Percentiles rank a stretch among this genome's conserved stretches.
These are phyloP conservation scores for Cerastoderma edule DNA, from an alignment of 2,888 invertebrate species.

Conservation along the genomic window DNA sequence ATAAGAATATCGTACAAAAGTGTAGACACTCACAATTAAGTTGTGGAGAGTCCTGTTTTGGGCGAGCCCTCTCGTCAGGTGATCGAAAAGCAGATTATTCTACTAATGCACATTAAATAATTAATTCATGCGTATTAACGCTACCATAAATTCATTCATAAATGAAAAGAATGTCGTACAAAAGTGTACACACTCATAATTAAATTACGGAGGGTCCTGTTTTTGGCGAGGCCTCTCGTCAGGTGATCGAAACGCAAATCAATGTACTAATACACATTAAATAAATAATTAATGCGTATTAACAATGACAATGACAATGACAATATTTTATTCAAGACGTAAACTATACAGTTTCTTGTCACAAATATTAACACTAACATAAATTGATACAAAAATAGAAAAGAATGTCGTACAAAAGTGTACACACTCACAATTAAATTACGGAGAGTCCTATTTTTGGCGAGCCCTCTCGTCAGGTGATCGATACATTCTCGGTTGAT, in stretches of 20 bases:
- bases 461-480: constrained; percentile 63
- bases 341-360: no score
- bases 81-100: constrained; percentile 32
- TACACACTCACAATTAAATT: constrained; percentile 65
- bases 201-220: constrained; percentile 65
- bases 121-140: no score
- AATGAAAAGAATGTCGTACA: no score
- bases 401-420: no score
- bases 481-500: constrained; percentile 70
- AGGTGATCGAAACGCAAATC: constrained; percentile 49
- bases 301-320: no score
- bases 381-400: no score
- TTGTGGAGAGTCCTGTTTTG: constrained; percentile 64
- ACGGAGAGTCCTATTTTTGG: constrained; percentile 64
- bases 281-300: no score
- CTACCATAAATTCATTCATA: no score
- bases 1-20: no score
- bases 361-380: neutral
- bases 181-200: no score
- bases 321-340: no score
- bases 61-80: constrained; percentile 64
- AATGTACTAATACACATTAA: neutral
- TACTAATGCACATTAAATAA: neutral
- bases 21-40: constrained; percentile 66
- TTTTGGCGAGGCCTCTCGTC: constrained; percentile 62